Base-by-base conservation (phyloP, 1,140 invertebrate species). In the Eufriesea mexicana region DNA sequence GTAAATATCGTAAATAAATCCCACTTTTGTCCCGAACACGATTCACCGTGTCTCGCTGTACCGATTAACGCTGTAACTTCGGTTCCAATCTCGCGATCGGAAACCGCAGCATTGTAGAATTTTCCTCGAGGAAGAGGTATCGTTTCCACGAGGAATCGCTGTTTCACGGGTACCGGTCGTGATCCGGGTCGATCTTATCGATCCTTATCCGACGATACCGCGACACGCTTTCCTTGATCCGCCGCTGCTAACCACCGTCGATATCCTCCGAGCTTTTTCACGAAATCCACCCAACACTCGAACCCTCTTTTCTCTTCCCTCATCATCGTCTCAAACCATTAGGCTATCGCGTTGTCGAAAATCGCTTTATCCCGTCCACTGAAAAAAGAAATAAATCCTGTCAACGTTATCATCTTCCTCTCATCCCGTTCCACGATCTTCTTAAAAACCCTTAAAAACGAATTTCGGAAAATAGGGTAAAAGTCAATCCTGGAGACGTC, bases 221-320 rank as follows among this genome's bases (percentile, higher is more conserved):
- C 88, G 90, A 94, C 93, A 93, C 92, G 92, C 88, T 90, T 89
- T 82, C 89, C 90, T 93, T 93, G 93, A 93, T 94, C 92, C 91
- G 92, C 92, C 93, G 92, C 92, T 91, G 84, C 55, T 67, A 76
- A 79, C 72, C 84, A 75, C 62, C 78, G 35, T 47, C 84, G 88
- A 84, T 82, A 87, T 83, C 74, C 71, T 87, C 71, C n/a, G 86
- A 86, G 80, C 85, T 86, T 76, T 64, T 5, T 77, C 67, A 75
- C 67, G 55, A 57, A 54, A 42, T 75, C n/a, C 28, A 57, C 18
- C 25, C 14, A 16, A 45, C 4, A 35, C 2, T 0, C 49, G 20
- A 28, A 47, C 67, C 86, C 77, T 62, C 66, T 42, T 84, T 61
- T 61, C 57, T 62, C 59, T 55, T 14, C 49, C n/a, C 25, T 51